Percentiles rank a stretch among this genome's conserved stretches.
These are phyloP conservation scores for Neosilurus hyrtlii DNA, from an alignment of 2,797 vertebrate genomes.

Conservation along the genomic window DNA sequence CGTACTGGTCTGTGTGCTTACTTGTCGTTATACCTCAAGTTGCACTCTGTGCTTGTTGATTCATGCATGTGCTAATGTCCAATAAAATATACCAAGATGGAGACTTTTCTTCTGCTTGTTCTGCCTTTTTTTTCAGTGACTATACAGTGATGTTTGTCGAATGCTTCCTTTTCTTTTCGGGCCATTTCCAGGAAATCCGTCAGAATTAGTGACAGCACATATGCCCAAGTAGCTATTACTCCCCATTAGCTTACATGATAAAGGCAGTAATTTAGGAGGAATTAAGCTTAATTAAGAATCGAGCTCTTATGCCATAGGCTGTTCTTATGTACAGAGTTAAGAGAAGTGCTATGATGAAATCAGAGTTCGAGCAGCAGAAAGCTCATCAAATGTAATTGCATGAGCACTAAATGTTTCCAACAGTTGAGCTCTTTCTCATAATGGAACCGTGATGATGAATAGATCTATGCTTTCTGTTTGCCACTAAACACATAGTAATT, in stretches of 20 bases:
- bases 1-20: slow-evolving; percentile 63
- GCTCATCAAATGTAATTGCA: neutral
- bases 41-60: slow-evolving; percentile 73
- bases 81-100: slow-evolving; percentile 77
- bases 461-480: neutral
- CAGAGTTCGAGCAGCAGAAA: slow-evolving; percentile 8
- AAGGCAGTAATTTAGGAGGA: slow-evolving; percentile 27
- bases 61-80: slow-evolving; percentile 78
- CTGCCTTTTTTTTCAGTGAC: neutral
- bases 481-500: neutral
- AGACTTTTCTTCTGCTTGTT: slow-evolving; percentile 52
- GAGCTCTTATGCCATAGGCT: neutral
- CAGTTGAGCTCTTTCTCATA: neutral
- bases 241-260: slow-evolving; percentile 11
- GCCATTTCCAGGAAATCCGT: neutral
- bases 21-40: slow-evolving; percentile 65
- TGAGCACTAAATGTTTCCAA: neutral
- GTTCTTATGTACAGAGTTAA: neutral
- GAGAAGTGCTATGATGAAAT: slow-evolving; percentile 15
- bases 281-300: slow-evolving; percentile 28
- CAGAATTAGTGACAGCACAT: neutral
- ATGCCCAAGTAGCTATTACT: neutral
- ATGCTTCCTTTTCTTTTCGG: neutral
- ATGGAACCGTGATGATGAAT: neutral
- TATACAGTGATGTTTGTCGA: neutral